phyloP scores from a whole-genome alignment of 2,113 vertebrate species.

The Oxyura jamaicensis region DNA sequence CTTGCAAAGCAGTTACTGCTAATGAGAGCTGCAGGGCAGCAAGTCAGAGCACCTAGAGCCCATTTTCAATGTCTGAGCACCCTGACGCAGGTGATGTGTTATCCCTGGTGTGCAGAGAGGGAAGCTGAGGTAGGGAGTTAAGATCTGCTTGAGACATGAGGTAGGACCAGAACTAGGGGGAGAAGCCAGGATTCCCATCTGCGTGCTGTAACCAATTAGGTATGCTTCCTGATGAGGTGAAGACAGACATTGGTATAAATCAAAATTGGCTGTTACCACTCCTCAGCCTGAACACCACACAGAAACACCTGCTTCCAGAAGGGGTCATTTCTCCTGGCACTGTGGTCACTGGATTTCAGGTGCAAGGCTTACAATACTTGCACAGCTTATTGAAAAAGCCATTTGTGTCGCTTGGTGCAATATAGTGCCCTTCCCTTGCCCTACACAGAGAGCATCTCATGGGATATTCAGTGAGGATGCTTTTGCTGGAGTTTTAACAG shows the following conservation, averaged over 20 bases:
- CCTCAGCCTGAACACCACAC: neutral
- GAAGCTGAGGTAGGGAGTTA: neutral
- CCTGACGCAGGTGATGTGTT: neutral
- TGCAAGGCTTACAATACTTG: neutral
- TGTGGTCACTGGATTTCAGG: neutral
- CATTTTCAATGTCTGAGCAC: neutral
- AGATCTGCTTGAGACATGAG: neutral
- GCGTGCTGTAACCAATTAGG: neutral
- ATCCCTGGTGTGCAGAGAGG: neutral
- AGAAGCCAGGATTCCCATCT: neutral
- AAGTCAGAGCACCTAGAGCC: neutral
- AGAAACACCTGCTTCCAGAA: neutral
- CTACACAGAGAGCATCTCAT: neutral
- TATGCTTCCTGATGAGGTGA: neutral
- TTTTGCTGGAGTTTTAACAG: neutral
- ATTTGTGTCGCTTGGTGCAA: neutral
- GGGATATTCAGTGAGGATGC: neutral
- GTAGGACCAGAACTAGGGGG: neutral
- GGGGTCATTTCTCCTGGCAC: neutral
- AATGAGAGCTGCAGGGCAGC: neutral
- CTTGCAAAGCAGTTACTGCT: neutral
- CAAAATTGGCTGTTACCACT: neutral
- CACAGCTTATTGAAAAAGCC: neutral
- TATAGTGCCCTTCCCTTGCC: neutral
- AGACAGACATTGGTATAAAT: neutral